Evolutionary conservation across 2,888 invertebrate species (phyloP).

Genomic region (Petrolisthes cinctipes): DNA sequence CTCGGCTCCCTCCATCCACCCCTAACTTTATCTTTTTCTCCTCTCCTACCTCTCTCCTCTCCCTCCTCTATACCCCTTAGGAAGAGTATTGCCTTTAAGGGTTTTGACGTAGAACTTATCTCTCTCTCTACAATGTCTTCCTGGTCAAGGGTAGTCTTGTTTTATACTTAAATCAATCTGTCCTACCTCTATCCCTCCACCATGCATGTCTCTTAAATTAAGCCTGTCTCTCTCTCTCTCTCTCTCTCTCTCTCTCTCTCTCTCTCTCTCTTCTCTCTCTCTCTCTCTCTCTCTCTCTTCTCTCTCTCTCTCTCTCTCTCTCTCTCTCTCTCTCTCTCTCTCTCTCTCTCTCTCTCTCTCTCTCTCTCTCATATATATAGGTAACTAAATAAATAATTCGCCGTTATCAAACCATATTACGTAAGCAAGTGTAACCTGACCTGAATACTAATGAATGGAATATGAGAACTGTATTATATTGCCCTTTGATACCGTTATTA

Average conservation of each 20-base stretch:
- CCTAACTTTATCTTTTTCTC: background rate
- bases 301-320: background rate
- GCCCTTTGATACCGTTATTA: no score
- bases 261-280: background rate
- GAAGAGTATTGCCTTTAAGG: no score
- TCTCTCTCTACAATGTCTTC: no score
- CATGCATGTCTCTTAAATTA: background rate
- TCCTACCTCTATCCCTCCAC: background rate
- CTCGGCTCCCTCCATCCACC: background rate
- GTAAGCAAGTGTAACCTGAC: no score
- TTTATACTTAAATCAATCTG: no score
- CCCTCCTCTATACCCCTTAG: background rate
- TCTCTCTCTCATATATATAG: background rate
- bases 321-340: background rate
- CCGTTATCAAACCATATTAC: background rate
- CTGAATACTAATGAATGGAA: no score
- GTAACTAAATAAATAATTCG: background rate
- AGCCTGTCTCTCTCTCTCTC: conserved; percentile 5
- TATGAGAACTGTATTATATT: no score
- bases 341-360: background rate
- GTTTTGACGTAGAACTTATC: no score
- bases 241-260: conserved; percentile 5
- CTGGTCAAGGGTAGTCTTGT: no score
- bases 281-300: conserved; percentile 10
- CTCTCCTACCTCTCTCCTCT: background rate